A percentile compares a stretch with the other conserved stretches of the same genome.
Evolutionary conservation across 2,797 vertebrate genomes (phyloP).

Genomic region (Rhynchonycteris naso): DNA sequence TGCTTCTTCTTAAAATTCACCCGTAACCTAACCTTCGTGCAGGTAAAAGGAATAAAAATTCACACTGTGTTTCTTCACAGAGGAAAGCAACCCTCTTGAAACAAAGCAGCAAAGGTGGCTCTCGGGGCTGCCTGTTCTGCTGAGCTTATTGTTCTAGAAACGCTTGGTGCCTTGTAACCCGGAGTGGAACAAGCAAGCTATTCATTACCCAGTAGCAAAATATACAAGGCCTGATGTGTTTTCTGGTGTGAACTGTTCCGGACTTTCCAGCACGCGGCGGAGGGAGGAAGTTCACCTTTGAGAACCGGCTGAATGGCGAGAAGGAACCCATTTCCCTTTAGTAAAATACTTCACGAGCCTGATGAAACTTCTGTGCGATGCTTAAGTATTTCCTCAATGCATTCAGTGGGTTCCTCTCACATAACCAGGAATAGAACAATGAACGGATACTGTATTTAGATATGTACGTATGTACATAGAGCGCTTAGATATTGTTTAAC

Average conservation of each 20-base stretch:
- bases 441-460: neutral
- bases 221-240: neutral
- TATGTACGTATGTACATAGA: neutral
- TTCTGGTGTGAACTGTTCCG: neutral
- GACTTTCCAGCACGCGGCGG: neutral
- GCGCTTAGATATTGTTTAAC: conserved; percentile 9
- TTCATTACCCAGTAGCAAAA: conserved; percentile 39
- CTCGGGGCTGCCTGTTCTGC: neutral
- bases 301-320: neutral
- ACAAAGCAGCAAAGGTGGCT: conserved; percentile 44
- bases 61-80: conserved; percentile 39
- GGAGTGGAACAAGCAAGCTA: conserved; percentile 52
- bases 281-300: conserved; percentile 42
- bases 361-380: neutral
- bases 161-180: neutral
- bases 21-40: neutral
- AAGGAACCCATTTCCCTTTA: neutral
- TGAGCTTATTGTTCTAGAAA: conserved; percentile 24
- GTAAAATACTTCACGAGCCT: neutral
- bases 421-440: neutral
- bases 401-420: neutral
- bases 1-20: conserved; percentile 27
- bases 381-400: neutral
- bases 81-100: conserved; percentile 73
- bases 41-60: conserved; percentile 34